Percentiles rank a stretch among this genome's conserved stretches.
Evolutionary conservation across 1,140 invertebrate species (phyloP).

Genomic region (Drosophila arizonae): DNA sequence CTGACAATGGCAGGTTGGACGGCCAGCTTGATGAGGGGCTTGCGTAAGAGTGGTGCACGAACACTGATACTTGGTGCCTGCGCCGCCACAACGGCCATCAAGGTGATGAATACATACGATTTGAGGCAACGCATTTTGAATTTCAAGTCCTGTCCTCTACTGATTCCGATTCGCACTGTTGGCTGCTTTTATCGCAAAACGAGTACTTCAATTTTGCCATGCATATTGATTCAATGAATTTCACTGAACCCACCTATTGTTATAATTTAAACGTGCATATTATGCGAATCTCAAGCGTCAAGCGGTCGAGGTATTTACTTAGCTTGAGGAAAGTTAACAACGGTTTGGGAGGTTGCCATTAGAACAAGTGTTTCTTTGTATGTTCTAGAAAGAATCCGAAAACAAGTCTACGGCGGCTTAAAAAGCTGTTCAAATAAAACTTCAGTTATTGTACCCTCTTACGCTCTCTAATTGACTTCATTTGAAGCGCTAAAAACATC

Average conservation of each 20-base stretch:
- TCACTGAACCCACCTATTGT: conserved; percentile 6
- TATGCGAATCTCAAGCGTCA: conserved; percentile 19
- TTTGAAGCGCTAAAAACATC: not conserved
- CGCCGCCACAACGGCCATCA: conserved; percentile 12
- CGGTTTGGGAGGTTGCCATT: conserved; percentile 17
- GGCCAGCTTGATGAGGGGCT: conserved; percentile 32
- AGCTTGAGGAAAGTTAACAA: conserved; percentile 38
- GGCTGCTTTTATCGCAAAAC: conserved; percentile 38
- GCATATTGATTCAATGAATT: conserved; percentile 32
- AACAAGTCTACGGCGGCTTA: no score
- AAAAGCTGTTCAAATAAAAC: conserved; percentile 33
- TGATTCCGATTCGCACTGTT: conserved; percentile 15
- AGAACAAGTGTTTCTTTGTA: conserved; percentile 38
- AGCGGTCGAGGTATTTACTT: conserved; percentile 10
- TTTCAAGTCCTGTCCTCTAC: conserved; percentile 26
- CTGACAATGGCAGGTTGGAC: conserved; percentile 16
- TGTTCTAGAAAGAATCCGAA: not conserved
- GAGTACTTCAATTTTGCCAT: not conserved
- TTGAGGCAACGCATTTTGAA: conserved; percentile 28
- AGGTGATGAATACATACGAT: conserved; percentile 14
- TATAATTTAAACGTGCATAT: not conserved
- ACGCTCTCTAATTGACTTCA: not conserved
- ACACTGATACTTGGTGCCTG: not conserved
- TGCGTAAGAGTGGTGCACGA: not conserved
- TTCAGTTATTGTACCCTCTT: not conserved